These are phyloP conservation scores for Brachionus angularis DNA, from an alignment of 1,140 invertebrate genomes.

Conservation along the genomic window DNA sequence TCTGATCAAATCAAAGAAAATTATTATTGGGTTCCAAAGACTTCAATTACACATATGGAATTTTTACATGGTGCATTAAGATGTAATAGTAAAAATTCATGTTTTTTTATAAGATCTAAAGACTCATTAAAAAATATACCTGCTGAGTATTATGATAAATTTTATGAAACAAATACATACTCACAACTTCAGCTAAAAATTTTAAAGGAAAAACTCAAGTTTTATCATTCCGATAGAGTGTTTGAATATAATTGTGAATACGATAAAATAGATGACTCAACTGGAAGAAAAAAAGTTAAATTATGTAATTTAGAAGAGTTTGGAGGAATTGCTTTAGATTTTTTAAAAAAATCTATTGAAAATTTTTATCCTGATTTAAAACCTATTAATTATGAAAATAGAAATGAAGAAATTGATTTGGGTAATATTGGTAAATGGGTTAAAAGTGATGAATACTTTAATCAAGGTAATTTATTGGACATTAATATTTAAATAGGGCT, in stretches of 20 bases:
- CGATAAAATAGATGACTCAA: conserved; percentile 44
- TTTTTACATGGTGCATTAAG: conserved; percentile 54
- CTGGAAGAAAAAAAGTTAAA: conserved; percentile 50
- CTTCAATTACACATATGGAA: conserved; percentile 58
- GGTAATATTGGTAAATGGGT: too few relatives aligned
- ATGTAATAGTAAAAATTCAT: conserved; percentile 51
- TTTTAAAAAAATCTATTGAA: conserved; percentile 50
- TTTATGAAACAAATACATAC: conserved; percentile 49
- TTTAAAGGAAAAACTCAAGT: conserved; percentile 47
- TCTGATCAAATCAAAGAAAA: not conserved
- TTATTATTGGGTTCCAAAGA: conserved; percentile 52
- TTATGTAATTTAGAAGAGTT: conserved; percentile 50
- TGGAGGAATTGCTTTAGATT: conserved; percentile 48
- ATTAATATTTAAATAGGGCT: too few relatives aligned
- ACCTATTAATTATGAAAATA: conserved; percentile 18
- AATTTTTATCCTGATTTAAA: conserved; percentile 46
- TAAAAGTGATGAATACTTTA: too few relatives aligned
- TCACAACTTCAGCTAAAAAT: conserved; percentile 49
- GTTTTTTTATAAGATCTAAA: conserved; percentile 51
- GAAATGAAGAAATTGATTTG: not conserved
- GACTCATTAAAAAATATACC: conserved; percentile 49
- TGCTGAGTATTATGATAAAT: conserved; percentile 47
- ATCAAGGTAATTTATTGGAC: too few relatives aligned
- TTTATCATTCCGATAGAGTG: conserved; percentile 49
- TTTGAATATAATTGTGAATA: conserved; percentile 49